phyloP scores from a whole-genome alignment of 2,797 vertebrate species.

The Rhynchonycteris naso region DNA sequence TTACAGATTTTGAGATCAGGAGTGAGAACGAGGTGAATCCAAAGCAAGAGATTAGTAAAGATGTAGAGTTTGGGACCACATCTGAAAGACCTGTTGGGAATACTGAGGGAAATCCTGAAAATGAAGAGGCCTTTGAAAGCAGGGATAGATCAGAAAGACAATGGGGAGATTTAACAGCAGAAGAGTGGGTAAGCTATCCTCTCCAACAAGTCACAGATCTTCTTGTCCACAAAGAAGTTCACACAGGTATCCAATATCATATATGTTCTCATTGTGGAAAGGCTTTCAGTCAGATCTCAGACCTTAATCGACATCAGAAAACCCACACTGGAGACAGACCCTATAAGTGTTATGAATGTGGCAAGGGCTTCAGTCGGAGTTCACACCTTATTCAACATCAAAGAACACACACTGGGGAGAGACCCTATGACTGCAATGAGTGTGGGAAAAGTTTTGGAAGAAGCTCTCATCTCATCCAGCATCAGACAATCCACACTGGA shows the following conservation, averaged over 20 bases:
- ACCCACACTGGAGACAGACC: conserved; percentile 79
- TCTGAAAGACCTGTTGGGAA: conserved; percentile 68
- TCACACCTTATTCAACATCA: conserved; percentile 82
- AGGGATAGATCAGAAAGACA: conserved; percentile 67
- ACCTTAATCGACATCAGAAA: conserved; percentile 80
- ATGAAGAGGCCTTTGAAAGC: conserved; percentile 73
- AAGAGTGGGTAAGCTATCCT: conserved; percentile 80
- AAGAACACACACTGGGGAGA: conserved; percentile 78
- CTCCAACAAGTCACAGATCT: conserved; percentile 78
- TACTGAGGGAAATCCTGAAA: conserved; percentile 69
- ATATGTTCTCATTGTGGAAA: conserved; percentile 82
- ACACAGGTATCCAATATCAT: conserved; percentile 73
- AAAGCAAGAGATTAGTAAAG: conserved; percentile 76
- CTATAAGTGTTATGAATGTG: conserved; percentile 80
- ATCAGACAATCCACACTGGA: conserved; percentile 81
- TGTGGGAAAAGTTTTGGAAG: conserved; percentile 81
- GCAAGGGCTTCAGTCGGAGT: conserved; percentile 80
- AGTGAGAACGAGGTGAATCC: conserved; percentile 76
- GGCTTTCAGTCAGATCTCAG: conserved; percentile 79
- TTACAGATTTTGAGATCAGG: conserved; percentile 80
- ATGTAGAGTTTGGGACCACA: conserved; percentile 72
- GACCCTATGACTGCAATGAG: conserved; percentile 78
- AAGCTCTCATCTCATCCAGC: conserved; percentile 81
- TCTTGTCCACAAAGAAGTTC: conserved; percentile 76
- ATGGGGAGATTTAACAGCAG: conserved; percentile 77